A percentile compares a stretch with the other conserved stretches of the same genome.
Conservation (phyloP, 2,888 invertebrate genomes). For the Neuroscelio doddi region DNA sequence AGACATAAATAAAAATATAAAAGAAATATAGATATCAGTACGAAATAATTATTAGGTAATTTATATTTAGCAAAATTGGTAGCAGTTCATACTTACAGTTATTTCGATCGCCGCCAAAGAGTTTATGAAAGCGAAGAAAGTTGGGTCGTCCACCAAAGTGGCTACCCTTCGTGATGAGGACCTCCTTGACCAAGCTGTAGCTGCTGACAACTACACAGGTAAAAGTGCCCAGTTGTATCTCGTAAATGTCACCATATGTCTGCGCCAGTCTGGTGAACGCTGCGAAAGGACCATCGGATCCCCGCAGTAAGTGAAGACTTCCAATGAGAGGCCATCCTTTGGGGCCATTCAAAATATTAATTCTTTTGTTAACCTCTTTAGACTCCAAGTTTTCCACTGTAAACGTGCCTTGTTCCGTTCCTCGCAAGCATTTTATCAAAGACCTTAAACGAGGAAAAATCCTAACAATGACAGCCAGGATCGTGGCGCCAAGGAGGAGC, state of each 20-base stretch:
- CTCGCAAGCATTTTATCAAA: neutral
- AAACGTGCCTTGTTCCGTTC: neutral
- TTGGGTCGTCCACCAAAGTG: constrained; percentile 89
- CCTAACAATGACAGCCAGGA: constrained; percentile 9
- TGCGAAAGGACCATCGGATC: constrained; percentile 80
- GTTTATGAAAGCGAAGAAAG: constrained; percentile 84
- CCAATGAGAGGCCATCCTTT: constrained; percentile 79
- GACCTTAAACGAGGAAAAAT: constrained; percentile 1
- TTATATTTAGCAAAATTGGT: neutral
- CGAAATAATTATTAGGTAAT: neutral
- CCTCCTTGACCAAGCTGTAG: constrained; percentile 81
- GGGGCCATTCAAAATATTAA: constrained; percentile 51
- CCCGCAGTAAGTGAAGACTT: constrained; percentile 79
- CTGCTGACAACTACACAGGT: constrained; percentile 85
- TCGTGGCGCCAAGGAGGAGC: constrained; percentile 18
- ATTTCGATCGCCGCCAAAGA: constrained; percentile 89
- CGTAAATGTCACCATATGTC: constrained; percentile 82
- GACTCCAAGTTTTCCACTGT: neutral
- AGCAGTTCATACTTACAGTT: constrained; percentile 80
- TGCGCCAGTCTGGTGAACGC: constrained; percentile 81
- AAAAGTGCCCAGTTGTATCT: constrained; percentile 79
- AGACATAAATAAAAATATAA: constrained; percentile 8
- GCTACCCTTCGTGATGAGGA: constrained; percentile 84
- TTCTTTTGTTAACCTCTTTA: constrained; percentile 6
- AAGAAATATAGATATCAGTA: neutral